Conservation (phyloP, 1,140 invertebrate species). For the Vanessa tameamea region DNA sequence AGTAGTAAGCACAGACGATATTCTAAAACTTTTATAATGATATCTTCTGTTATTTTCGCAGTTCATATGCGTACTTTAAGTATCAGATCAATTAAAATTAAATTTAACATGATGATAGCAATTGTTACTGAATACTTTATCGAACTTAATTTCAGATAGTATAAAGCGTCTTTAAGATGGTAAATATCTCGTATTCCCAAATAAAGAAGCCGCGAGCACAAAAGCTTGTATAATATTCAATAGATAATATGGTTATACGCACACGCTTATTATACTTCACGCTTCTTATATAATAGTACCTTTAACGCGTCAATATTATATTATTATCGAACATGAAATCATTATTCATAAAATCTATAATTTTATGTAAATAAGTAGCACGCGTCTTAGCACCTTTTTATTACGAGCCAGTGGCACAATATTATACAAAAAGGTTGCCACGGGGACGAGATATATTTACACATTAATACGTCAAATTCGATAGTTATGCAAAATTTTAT, state of each 20-base stretch:
- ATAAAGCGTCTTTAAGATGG: no score
- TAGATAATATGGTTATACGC: background rate
- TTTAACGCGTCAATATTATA: background rate
- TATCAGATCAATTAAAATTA: no score
- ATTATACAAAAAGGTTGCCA: conserved; percentile 29
- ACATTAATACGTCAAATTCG: conserved; percentile 59
- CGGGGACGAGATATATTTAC: conserved; percentile 51
- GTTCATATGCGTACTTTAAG: no score
- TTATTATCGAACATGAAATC: conserved; percentile 3
- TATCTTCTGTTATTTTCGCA: background rate
- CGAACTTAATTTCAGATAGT: no score
- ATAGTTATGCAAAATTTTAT: conserved; percentile 75
- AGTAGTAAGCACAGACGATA: no score
- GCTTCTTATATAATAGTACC: background rate
- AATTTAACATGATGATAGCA: no score
- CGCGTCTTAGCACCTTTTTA: conserved; percentile 44
- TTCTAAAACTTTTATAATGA: no score
- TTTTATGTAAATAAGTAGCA: conserved; percentile 67
- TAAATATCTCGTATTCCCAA: no score
- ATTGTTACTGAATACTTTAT: no score
- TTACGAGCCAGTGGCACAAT: conserved; percentile 33
- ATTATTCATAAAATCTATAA: conserved; percentile 34
- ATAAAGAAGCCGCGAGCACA: background rate
- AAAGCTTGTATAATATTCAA: background rate
- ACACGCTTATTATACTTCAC: background rate